These are phyloP conservation scores for Caradrina kadenii DNA, from an alignment of 2,888 invertebrate genomes.

Conservation along the genomic window DNA sequence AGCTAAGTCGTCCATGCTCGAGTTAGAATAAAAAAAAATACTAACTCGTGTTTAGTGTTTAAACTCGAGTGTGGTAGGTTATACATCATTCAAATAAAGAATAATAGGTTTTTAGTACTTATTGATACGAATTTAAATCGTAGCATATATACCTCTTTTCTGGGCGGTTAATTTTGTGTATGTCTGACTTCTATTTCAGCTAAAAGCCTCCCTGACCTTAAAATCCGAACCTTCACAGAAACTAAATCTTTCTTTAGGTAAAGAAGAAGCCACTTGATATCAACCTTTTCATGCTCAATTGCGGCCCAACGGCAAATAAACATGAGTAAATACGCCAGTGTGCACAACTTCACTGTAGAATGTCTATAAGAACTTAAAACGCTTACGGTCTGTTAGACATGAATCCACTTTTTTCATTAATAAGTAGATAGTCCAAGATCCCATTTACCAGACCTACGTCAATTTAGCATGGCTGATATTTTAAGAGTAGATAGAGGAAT, in stretches of 20 bases:
- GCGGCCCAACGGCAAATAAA: conserved; percentile 22
- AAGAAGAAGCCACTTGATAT: conserved; percentile 6
- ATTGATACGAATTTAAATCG: too few species aligned
- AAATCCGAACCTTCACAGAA: background rate
- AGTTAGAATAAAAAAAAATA: background rate
- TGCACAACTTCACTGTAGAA: conserved; percentile 13
- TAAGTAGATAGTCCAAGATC: background rate
- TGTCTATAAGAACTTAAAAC: conserved; percentile 23
- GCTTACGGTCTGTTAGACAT: conserved; percentile 32
- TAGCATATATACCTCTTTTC: too few species aligned
- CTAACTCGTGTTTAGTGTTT: too few species aligned
- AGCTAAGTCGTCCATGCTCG: background rate
- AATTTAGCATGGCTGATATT: background rate
- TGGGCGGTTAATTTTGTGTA: too few species aligned
- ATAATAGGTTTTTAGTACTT: too few species aligned
- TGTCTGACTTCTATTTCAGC: too few species aligned
- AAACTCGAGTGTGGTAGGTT: too few species aligned
- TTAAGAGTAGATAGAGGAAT: background rate
- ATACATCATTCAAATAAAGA: too few species aligned
- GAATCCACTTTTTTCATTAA: conserved; percentile 13
- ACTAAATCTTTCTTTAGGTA: conserved; percentile 11
- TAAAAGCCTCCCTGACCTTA: background rate
- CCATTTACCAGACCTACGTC: background rate
- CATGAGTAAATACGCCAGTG: conserved; percentile 29
- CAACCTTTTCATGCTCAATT: background rate